These are phyloP conservation scores for Sorex fumeus DNA, from an alignment of 2,113 vertebrate genomes.

Conservation along the genomic window DNA sequence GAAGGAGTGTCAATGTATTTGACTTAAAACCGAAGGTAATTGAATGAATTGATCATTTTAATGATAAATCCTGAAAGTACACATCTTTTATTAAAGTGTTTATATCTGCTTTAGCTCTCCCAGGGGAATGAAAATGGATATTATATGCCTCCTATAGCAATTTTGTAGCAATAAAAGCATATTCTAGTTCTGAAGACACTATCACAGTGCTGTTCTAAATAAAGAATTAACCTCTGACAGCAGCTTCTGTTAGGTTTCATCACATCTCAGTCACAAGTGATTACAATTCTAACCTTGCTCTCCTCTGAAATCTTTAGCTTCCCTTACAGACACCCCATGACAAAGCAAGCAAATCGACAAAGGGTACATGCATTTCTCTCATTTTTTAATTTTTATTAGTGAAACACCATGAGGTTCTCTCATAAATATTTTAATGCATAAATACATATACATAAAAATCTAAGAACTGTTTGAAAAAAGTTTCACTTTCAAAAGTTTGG, in stretches of 20 bases:
- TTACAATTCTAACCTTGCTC: conserved; percentile 13
- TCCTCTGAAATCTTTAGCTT: background rate
- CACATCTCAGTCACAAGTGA: background rate
- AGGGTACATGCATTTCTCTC: background rate
- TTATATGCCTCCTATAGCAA: background rate
- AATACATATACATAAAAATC: conserved; percentile 50
- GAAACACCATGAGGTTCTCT: too few species aligned
- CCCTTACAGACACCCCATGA: background rate
- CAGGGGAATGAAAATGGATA: background rate
- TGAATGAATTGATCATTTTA: background rate
- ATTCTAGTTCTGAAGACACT: background rate
- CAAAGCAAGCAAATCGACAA: conserved; percentile 64
- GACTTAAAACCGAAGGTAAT: conserved; percentile 55
- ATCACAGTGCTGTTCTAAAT: too few species aligned
- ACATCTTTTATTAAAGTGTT: conserved; percentile 11
- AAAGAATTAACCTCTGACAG: background rate
- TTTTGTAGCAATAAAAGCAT: background rate
- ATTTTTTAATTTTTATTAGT: too few species aligned
- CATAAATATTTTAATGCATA: conserved; percentile 47
- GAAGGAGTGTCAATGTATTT: background rate
- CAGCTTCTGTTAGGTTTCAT: background rate
- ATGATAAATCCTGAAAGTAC: conserved; percentile 45
- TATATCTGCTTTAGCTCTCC: background rate
- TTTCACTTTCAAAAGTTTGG: conserved; percentile 22
- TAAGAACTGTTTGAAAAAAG: conserved; percentile 1